phyloP scores from a whole-genome alignment of 2,113 vertebrate species.

The Archocentrus centrarchus region DNA sequence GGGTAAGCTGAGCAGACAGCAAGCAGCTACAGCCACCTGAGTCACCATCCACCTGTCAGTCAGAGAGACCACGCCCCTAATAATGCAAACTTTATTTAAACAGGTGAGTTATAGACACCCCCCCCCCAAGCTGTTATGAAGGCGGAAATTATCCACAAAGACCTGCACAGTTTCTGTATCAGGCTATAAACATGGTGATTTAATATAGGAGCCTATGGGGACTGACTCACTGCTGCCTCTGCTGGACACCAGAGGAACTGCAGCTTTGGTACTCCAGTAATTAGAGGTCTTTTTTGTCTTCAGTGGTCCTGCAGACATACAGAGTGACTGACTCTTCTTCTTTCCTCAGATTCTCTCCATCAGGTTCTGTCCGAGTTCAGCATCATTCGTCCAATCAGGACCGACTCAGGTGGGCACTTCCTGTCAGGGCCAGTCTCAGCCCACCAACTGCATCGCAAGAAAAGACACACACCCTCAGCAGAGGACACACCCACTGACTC shows the following conservation, averaged over 20 bases:
- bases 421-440: slow-evolving; percentile 85
- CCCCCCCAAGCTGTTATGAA: too few relatives aligned
- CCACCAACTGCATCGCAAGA: slow-evolving; percentile 72
- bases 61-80: not conserved
- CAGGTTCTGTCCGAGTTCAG: slow-evolving; percentile 84
- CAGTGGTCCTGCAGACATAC: not conserved
- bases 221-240: not conserved
- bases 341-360: slow-evolving; percentile 81
- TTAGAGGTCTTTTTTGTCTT: not conserved
- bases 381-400: slow-evolving; percentile 87
- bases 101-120: too few relatives aligned
- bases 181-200: not conserved
- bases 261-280: not conserved
- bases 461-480: slow-evolving; percentile 63
- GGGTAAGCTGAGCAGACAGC: not conserved
- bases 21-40: not conserved
- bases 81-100: not conserved
- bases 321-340: not conserved
- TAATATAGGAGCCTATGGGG: not conserved
- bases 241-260: not conserved
- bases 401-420: slow-evolving; percentile 85
- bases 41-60: not conserved
- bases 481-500: not conserved
- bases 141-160: too few relatives aligned
- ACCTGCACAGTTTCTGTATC: too few relatives aligned